These are phyloP conservation scores for Calyptomena viridis DNA, from an alignment of 2,113 vertebrate genomes.

Conservation along the genomic window DNA sequence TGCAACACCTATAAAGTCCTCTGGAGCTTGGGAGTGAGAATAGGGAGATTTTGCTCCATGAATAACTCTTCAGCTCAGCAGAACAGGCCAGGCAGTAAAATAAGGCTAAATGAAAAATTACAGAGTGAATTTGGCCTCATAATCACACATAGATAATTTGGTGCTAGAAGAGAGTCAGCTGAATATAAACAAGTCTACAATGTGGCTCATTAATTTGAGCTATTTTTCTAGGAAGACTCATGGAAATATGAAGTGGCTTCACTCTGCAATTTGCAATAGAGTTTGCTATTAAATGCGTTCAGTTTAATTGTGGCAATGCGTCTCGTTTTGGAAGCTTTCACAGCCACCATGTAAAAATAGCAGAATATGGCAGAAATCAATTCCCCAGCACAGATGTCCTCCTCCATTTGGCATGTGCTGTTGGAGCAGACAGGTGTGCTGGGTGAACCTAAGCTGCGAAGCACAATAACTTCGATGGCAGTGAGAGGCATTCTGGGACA, in stretches of 20 bases:
- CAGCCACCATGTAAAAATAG: conserved; percentile 43
- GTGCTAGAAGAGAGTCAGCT: conserved; percentile 10
- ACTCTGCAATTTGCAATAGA: conserved; percentile 6
- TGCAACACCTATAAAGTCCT: not conserved
- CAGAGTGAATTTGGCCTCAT: conserved; percentile 45
- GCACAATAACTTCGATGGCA: not conserved
- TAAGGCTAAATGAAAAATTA: conserved; percentile 58
- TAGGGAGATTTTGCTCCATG: not conserved
- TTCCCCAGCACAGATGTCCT: conserved; percentile 48
- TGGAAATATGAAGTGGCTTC: conserved; percentile 46
- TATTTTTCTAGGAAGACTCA: conserved; percentile 42
- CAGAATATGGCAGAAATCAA: conserved; percentile 2
- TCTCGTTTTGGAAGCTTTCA: conserved; percentile 42
- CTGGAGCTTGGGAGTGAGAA: not conserved
- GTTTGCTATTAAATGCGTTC: not conserved
- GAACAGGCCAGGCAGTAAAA: conserved; percentile 19
- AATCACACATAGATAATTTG: conserved; percentile 44
- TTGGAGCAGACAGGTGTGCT: not conserved
- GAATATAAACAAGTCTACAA: conserved; percentile 50
- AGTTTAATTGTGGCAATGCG: not conserved
- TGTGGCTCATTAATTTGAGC: conserved; percentile 47
- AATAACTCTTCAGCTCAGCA: not conserved
- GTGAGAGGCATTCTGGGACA: not conserved
- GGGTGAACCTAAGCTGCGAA: not conserved
- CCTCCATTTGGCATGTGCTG: not conserved